Evolutionary conservation across 1,140 invertebrate genomes (phyloP), one percentile per base, ranked within the genome.

Genomic region (Megathymus violae): DNA sequence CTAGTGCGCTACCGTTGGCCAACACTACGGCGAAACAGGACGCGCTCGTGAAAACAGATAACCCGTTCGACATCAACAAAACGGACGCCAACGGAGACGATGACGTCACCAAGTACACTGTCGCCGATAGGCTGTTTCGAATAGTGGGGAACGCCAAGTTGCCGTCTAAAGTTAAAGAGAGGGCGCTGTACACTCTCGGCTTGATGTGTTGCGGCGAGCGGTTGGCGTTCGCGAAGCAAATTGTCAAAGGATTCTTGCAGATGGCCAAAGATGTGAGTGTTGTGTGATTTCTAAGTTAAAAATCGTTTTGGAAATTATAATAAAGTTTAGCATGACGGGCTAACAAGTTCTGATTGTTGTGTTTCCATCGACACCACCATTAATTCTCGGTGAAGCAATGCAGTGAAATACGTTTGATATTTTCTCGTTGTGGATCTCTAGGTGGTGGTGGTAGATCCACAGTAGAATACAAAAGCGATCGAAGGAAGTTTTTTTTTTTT

Each of bases 201-300:
- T 89, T 94, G 51, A 83, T 98, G 38, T 97, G 96, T 80, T 93
- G 97, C 14, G 96, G 96, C 0, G 95, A 97, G 78, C 84, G 92
- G 46, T 95, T 97, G 78, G 92, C 94, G 5, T 93, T 95, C 69
- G 93, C 93, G 0, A 93, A 94, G 71, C 86, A 94, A 54, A 94
- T 96, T 43, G 93, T 96, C 7, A 92, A 95, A 69, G 94, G 94
- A 60, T 94, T 97, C 64, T 83, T 97, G 62, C 92, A 94, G 62
- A 94, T 94, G 70, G 94, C 95, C 15, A 95, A 94, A 88, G 94
- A 96, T 87, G 94, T 94, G 84, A 91, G 82, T 85, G 2, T 51
- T n/a, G n/a, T n/a, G n/a, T n/a, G n/a, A n/a, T n/a, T n/a, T n/a
- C n/a, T n/a, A n/a, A n/a, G n/a, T n/a, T n/a, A n/a, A n/a, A n/a